Base-by-base conservation (phyloP, 1,140 invertebrate species). In the Galendromus occidentalis region DNA sequence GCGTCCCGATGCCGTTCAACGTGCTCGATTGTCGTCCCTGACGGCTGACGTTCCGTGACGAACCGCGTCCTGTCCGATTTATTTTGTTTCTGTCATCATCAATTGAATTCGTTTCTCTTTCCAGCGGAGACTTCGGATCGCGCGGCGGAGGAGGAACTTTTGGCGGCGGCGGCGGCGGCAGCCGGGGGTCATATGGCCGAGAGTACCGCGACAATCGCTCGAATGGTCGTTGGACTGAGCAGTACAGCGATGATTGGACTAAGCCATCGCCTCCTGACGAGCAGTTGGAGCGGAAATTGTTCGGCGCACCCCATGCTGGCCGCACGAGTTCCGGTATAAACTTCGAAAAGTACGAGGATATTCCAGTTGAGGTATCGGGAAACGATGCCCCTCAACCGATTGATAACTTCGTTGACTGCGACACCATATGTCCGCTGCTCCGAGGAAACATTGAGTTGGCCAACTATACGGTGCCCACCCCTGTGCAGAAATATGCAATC, bases 401-500 rank as follows among this genome's bases (percentile, higher is more conserved):
- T 17, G 73, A 77, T 0, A 78, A 71, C 29, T 97, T 97, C 75
- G 81, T 85, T 22, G 77, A 80, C 7, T 80, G 85, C 0, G 80
- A 82, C 0, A 67, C 66, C 17, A 74, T 95, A 0, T 77, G 85
- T 12, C 72, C 75, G 7, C 75, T 85, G 7, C 71, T 97, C 0
- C 45, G 86, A 9, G 78, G 84, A 0, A 98, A 96, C 73, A 80
- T 98, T 0, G 72, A 76, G 1, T 86, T 85, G 70, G 86, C 86
- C 0, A 82, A 84, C 0, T 98, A 97, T 73, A 81, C 70, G 0
- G 85, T 83, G 70, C 91, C 92, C 0, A 97, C 93, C 0, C 92
- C 93, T 0, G 86, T 98, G 42, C 94, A 98, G 73, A 92, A 93
- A 71, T 78, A 86, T 69, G 83, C 88, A 0, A 84, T 96, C 51